Evolutionary conservation across 2,888 invertebrate species (phyloP), one percentile per base, ranked within the genome.

Genomic region (Drosophila kanekoi): DNA sequence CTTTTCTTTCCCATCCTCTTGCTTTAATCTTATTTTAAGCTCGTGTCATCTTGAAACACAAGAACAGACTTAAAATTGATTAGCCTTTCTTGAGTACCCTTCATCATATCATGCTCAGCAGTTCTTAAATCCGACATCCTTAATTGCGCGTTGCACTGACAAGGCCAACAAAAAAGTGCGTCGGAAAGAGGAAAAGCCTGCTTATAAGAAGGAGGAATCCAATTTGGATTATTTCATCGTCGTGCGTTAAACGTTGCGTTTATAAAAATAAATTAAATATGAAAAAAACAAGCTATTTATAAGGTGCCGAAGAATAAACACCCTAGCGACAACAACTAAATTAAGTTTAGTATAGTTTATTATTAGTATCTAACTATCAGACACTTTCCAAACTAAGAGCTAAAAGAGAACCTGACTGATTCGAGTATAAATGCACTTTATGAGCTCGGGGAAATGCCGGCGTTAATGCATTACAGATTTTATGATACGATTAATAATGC

Each of bases 211-310:
- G 9, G 18, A 66, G 38, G 44, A 32, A 62, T 44, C 11, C 43
- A 60, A 58, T 28, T 52, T 60, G 59, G 41, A 43, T 48, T 41
- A 41, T 59, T 64, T 45, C 18, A 45, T 20, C 58, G 40, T 68
- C 60, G 16, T 57, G 59, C 23, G 59, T 59, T 75, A 76, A 75
- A 72, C 60, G 67, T 62, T 67, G 56, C 47, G 56, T 61, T 47
- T 51, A 62, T 54, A 67, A 67, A 67, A 67, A 72, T 76, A 76
- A 58, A 58, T 63, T 16, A 14, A 20, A 60, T 14, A 43, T 11
- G 43, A 47, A 45, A 5, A n/a, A 4, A 33, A 23, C 2, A 1
- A 37, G 18, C 40, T 9, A 23, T 40, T 13, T 2, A 8, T 54
- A 52, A 48, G 13, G 4, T 18, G n/a, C n/a, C 43, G 37, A 51